Base-by-base conservation (phyloP, 2,113 vertebrate species). In the Astur gentilis region DNA sequence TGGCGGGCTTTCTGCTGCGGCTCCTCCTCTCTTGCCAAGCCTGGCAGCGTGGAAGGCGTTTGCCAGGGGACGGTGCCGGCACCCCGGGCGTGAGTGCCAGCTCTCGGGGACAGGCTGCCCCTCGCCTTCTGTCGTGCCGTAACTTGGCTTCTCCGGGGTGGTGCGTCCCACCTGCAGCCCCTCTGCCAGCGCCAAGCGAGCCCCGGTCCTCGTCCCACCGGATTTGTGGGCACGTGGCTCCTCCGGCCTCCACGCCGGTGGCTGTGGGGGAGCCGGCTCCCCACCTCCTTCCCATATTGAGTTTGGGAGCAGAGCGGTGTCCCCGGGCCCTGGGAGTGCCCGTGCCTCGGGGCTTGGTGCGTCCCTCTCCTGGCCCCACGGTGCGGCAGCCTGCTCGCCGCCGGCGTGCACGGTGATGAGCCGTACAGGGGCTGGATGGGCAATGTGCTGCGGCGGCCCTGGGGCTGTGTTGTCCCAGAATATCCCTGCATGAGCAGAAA, bases 361-460 rank as follows among this genome's bases (percentile, higher is more conserved):
- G 10, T 34, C 50, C 25, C 50, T 11, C 1, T 0, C 16, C 20
- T 1, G 2, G 23, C 42, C 49, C 4, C 9, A 8, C 4, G 44
- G 44, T 2, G 1, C 2, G 1, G 42, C 73, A 14, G 6, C 32
- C 55, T 21, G 34, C 65, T 45, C 2, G 4, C 58, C 7, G 0
- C 12, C 4, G 49, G 21, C 2, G 8, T 17, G 44, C 23, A 40
- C 11, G 0, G n/a, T 13, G 60, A 10, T 7, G 58, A 69, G 42
- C 1, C 2, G 23, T 17, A 9, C 31, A 18, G 45, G 44, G 27
- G n/a, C 54, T 6, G 34, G 11, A 16, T 7, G 75, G 54, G 27
- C 11, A 9, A 16, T 9, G 4, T 2, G 79, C 6, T 4, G 73
- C 69, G 14, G 52, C 0, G 2, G 57, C 60, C 80, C 83, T 9